These are phyloP conservation scores for Epirrhoe tristata DNA, from an alignment of 2,888 invertebrate genomes.

Conservation along the genomic window DNA sequence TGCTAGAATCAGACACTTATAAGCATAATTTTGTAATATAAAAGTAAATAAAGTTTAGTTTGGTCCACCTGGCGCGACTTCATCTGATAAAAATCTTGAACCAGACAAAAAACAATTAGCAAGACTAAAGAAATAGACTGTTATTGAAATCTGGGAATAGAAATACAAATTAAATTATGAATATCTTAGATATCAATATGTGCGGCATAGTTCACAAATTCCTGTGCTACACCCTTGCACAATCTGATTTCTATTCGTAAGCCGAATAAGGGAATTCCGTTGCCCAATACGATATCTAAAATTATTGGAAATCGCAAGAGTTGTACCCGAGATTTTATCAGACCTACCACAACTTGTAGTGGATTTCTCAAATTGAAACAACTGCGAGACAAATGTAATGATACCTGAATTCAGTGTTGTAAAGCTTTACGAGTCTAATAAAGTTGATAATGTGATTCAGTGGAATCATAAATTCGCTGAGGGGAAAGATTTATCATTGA, in stretches of 20 bases:
- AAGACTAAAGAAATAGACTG: no score
- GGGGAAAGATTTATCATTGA: slow-evolving; percentile 32
- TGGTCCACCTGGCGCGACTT: not conserved
- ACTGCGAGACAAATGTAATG: slow-evolving; percentile 35
- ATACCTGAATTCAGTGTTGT: slow-evolving; percentile 29
- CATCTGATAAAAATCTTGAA: not conserved
- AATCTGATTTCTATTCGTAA: slow-evolving; percentile 39
- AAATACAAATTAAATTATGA: not conserved
- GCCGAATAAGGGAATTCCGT: slow-evolving; percentile 41
- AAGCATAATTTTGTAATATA: not conserved
- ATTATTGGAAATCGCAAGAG: slow-evolving; percentile 40
- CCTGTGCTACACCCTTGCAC: slow-evolving; percentile 34
- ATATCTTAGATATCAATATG: not conserved
- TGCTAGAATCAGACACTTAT: not conserved
- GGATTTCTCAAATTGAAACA: slow-evolving; percentile 37
- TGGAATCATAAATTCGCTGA: slow-evolving; percentile 34
- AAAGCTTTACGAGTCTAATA: slow-evolving; percentile 34
- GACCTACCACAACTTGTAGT: slow-evolving; percentile 36
- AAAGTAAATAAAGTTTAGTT: not conserved
- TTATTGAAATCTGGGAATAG: no score
- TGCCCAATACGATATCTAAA: slow-evolving; percentile 41
- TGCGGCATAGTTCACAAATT: slow-evolving; percentile 29
- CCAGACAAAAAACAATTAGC: not conserved
- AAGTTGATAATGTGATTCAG: slow-evolving; percentile 31
- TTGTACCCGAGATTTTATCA: slow-evolving; percentile 40